These are phyloP conservation scores for Buteo buteo DNA, from an alignment of 2,113 vertebrate species.

Conservation along the genomic window DNA sequence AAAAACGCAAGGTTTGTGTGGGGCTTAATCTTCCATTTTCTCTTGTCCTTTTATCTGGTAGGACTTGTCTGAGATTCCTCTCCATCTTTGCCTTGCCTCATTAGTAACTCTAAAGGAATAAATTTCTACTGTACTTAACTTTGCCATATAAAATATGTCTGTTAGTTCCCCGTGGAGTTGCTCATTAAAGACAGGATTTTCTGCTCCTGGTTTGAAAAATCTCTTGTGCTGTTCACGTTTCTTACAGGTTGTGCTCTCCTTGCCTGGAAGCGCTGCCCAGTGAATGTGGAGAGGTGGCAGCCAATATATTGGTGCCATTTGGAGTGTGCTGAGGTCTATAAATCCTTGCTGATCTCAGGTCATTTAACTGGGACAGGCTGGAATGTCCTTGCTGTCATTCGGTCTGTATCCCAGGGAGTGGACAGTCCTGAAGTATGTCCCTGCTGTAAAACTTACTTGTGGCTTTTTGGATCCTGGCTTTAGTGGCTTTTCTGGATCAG, in stretches of 20 bases:
- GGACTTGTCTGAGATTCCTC: neutral
- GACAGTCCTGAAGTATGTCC: neutral
- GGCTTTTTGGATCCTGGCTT: neutral
- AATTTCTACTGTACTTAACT: conserved; percentile 35
- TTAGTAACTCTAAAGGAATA: conserved; percentile 32
- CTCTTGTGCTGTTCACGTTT: neutral
- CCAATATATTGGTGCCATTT: conserved; percentile 19
- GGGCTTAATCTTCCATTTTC: neutral
- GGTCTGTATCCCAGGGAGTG: neutral
- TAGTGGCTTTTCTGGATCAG: neutral
- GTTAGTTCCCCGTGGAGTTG: conserved; percentile 13
- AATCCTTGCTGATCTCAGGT: conserved; percentile 29
- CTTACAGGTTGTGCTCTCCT: neutral
- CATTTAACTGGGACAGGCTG: conserved; percentile 24
- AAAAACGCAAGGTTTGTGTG: conserved; percentile 85
- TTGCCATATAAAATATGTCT: conserved; percentile 12
- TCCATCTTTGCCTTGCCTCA: neutral
- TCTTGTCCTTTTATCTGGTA: neutral
- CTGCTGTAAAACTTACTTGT: neutral
- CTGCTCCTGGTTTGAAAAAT: conserved; percentile 25
- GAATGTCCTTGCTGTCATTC: conserved; percentile 13
- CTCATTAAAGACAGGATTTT: conserved; percentile 48
- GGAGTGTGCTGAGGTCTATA: neutral
- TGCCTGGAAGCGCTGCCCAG: neutral
- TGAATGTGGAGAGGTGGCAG: conserved; percentile 2